Conservation (phyloP, 2,888 invertebrate species). For the Furcula furcula region DNA sequence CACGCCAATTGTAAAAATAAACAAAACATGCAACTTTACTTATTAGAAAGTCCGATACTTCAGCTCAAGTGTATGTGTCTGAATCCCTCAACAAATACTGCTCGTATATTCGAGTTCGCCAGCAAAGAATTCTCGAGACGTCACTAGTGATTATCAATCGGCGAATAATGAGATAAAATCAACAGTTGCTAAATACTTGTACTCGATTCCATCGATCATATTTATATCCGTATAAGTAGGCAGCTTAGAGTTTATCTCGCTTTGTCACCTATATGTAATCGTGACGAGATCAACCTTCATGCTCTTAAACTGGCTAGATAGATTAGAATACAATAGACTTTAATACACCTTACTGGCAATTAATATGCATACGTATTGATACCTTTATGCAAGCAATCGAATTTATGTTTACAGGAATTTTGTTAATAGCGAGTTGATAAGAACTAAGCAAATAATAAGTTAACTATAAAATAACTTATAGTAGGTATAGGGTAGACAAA, state of each 20-base stretch:
- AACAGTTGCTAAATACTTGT: conserved; percentile 3
- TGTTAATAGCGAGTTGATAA: conserved; percentile 3
- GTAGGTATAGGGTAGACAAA: too few species aligned
- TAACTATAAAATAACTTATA: too few species aligned
- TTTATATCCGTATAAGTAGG: conserved; percentile 8
- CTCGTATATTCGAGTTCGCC: too few species aligned
- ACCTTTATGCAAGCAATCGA: conserved; percentile 8
- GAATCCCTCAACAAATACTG: too few species aligned
- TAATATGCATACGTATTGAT: conserved; percentile 53
- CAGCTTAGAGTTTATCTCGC: conserved; percentile 30
- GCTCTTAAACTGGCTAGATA: conserved; percentile 56
- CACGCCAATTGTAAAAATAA: too few species aligned
- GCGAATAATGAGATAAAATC: conserved; percentile 12
- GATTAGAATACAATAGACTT: conserved; percentile 75
- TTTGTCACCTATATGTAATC: conserved; percentile 55
- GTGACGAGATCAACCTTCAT: conserved; percentile 71
- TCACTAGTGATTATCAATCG: conserved; percentile 3
- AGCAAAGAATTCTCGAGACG: too few species aligned
- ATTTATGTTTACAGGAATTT: conserved; percentile 3
- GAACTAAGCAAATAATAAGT: not conserved
- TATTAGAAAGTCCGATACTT: too few species aligned
- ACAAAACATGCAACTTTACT: too few species aligned
- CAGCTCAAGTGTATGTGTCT: too few species aligned
- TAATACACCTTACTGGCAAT: conserved; percentile 63
- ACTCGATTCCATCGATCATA: conserved; percentile 10